These are phyloP conservation scores for Elephantulus edwardii DNA, from an alignment of 2,113 vertebrate species.

Conservation along the genomic window DNA sequence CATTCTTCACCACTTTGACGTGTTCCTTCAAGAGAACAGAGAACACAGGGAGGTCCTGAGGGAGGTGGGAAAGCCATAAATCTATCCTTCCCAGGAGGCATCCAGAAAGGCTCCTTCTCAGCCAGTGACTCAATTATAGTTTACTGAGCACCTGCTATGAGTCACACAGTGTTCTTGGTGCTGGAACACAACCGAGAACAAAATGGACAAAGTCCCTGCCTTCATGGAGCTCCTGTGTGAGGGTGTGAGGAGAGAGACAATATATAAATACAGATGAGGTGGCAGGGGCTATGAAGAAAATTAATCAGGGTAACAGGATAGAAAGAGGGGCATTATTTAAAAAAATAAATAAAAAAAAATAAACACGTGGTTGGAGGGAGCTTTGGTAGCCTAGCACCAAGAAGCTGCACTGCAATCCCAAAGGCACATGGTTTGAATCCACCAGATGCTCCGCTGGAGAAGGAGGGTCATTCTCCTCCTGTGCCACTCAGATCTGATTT, in stretches of 20 bases:
- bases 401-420: too few relatives aligned
- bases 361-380: too few relatives aligned
- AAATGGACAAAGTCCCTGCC: neutral
- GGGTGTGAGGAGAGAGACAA: neutral
- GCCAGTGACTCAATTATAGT: neutral
- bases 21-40: conserved; percentile 72
- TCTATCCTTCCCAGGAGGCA: neutral
- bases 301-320: neutral
- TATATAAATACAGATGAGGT: neutral
- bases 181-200: neutral
- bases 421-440: too few relatives aligned
- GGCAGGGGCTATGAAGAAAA: neutral
- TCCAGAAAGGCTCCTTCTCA: neutral
- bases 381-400: too few relatives aligned
- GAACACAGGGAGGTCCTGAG: neutral
- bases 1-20: conserved; percentile 59
- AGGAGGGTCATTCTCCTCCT: too few relatives aligned
- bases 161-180: neutral
- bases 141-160: neutral
- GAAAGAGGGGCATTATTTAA: neutral
- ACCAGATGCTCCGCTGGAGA: too few relatives aligned
- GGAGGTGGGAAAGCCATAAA: neutral
- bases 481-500: too few relatives aligned
- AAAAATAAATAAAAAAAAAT: too few relatives aligned
- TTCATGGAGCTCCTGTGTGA: fast-evolving